Evolutionary conservation across 1,140 invertebrate species (phyloP).

Genomic region (Heliothis subflexa): DNA sequence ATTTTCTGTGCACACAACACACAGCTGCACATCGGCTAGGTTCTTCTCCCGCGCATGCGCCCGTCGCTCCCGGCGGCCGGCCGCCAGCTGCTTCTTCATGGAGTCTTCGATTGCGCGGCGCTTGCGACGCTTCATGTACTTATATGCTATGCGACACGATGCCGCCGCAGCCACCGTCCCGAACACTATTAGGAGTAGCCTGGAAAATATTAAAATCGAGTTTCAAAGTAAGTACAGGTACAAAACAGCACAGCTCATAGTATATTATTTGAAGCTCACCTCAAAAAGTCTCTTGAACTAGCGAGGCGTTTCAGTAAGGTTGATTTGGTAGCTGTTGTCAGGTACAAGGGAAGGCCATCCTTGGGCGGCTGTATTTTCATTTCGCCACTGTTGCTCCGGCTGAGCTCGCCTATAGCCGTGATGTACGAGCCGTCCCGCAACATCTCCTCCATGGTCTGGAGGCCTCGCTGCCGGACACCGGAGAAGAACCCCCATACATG

Average conservation of each 20-base stretch:
- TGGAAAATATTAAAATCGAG: slow-evolving; percentile 59
- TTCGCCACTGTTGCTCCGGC: slow-evolving; percentile 84
- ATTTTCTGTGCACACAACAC: slow-evolving; percentile 92
- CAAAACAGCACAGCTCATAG: background rate
- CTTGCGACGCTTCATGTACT: slow-evolving; percentile 87
- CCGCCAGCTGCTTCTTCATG: slow-evolving; percentile 88
- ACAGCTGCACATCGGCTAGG: slow-evolving; percentile 89
- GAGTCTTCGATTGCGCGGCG: slow-evolving; percentile 87
- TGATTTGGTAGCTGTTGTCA: slow-evolving; percentile 90
- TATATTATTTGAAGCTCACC: slow-evolving; percentile 56
- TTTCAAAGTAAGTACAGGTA: background rate
- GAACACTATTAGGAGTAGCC: slow-evolving; percentile 89
- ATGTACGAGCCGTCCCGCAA: slow-evolving; percentile 91
- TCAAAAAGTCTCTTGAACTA: slow-evolving; percentile 88
- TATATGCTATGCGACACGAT: slow-evolving; percentile 88
- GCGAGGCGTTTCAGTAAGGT: slow-evolving; percentile 90
- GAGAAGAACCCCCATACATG: slow-evolving; percentile 93
- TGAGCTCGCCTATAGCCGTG: slow-evolving; percentile 92
- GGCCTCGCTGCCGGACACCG: slow-evolving; percentile 90
- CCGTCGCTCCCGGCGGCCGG: slow-evolving; percentile 88
- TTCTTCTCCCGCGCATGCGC: slow-evolving; percentile 88
- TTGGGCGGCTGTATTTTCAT: slow-evolving; percentile 90
- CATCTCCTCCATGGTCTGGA: slow-evolving; percentile 93
- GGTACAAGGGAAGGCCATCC: slow-evolving; percentile 90
- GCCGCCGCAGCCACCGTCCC: slow-evolving; percentile 89